Conservation (phyloP, 2,113 vertebrate species). For the Chlorodrepanis virens region DNA sequence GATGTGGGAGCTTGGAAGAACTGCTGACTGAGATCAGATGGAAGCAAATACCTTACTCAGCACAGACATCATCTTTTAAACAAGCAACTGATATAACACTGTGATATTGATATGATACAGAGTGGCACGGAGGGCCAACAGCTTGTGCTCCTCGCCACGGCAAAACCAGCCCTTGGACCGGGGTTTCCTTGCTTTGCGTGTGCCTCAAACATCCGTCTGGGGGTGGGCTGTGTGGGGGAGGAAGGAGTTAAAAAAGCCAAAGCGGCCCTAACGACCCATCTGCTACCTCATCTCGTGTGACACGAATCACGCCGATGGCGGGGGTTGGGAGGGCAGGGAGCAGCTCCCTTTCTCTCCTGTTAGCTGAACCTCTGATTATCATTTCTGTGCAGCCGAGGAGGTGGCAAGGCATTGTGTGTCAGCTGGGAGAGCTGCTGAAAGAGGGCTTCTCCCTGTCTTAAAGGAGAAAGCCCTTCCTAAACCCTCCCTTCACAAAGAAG, state of each 20-base stretch:
- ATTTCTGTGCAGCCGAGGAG: constrained; percentile 51
- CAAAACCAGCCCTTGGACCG: neutral
- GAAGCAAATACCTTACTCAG: neutral
- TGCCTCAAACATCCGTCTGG: neutral
- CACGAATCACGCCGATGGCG: neutral
- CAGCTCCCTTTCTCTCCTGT: constrained; percentile 30
- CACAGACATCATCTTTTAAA: neutral
- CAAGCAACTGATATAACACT: neutral
- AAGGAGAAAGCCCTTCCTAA: constrained; percentile 34
- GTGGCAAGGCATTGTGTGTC: constrained; percentile 44
- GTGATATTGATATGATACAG: neutral
- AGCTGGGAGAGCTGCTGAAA: constrained; percentile 35
- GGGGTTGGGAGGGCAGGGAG: constrained; percentile 8
- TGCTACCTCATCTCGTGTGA: constrained; percentile 51
- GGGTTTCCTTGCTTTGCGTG: neutral
- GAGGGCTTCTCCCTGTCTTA: constrained; percentile 36
- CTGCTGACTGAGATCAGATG: neutral
- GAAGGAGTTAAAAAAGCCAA: constrained; percentile 46
- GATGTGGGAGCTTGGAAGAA: neutral
- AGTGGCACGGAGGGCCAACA: neutral
- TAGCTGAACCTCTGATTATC: constrained; percentile 60
- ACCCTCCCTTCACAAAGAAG: neutral
- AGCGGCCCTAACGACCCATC: constrained; percentile 16
- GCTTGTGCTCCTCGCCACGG: neutral
- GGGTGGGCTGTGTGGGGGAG: neutral